phyloP scores from a whole-genome alignment of 2,113 vertebrate genomes.

The Columba livia region DNA sequence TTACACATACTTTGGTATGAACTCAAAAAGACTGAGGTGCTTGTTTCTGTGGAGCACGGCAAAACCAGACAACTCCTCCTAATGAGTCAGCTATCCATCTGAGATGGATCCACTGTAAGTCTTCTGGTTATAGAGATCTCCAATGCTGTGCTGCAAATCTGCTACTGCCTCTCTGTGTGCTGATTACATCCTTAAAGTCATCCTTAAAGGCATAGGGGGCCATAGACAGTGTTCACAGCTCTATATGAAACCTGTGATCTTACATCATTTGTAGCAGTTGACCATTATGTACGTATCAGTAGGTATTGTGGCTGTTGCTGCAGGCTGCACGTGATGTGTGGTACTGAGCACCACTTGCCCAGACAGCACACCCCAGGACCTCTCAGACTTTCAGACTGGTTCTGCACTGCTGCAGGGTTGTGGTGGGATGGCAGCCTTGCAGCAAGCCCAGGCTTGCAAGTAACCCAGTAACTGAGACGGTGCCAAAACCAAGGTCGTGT shows the following conservation, averaged over 20 bases:
- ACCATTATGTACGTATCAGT: neutral
- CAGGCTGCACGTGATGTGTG: fast-evolving
- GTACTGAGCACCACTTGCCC: neutral
- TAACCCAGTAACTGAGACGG: fast-evolving
- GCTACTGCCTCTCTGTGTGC: neutral
- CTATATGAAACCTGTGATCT: neutral
- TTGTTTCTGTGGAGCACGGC: neutral
- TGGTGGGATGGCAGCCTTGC: neutral
- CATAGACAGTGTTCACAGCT: neutral
- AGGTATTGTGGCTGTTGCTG: neutral
- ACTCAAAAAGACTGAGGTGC: neutral
- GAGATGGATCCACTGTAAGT: neutral
- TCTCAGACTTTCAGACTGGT: neutral
- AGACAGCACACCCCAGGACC: neutral
- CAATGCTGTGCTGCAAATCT: neutral
- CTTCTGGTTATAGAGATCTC: neutral
- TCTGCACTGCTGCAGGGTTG: neutral
- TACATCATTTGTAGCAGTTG: neutral
- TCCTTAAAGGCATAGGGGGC: neutral
- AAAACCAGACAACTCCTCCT: neutral
- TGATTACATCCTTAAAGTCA: neutral
- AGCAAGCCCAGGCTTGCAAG: neutral
- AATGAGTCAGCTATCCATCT: neutral
- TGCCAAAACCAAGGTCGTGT: neutral
- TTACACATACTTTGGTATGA: neutral